Percentiles rank a stretch among this genome's conserved stretches.
These are phyloP conservation scores for Mustela lutreola DNA, from an alignment of 2,113 vertebrate species.

Conservation along the genomic window DNA sequence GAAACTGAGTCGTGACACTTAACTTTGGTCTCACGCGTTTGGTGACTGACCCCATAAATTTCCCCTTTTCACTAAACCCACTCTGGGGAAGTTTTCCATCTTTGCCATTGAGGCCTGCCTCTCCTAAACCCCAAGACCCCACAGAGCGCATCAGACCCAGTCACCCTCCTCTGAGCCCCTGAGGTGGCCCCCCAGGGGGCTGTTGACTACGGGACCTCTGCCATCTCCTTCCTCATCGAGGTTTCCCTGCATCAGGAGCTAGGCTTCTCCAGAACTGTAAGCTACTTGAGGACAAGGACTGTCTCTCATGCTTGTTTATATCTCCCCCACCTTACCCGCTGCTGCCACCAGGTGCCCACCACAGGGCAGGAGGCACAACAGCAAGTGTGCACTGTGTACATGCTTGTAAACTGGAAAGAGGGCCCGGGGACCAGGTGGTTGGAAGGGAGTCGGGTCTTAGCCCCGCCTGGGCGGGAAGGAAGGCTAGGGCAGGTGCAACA, in stretches of 20 bases:
- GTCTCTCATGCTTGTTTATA: neutral
- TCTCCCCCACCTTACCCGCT: too few species aligned
- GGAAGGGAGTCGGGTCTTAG: neutral
- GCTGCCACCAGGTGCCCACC: neutral
- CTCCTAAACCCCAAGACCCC: too few species aligned
- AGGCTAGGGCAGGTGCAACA: rapidly evolving
- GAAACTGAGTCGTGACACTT: neutral
- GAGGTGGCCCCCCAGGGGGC: neutral
- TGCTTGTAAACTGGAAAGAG: neutral
- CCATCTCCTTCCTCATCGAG: rapidly evolving
- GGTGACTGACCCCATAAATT: neutral
- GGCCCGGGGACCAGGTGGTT: neutral
- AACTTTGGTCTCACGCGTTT: neutral
- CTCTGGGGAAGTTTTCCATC: neutral
- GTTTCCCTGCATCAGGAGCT: neutral
- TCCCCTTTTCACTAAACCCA: neutral
- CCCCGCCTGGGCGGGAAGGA: neutral
- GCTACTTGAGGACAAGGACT: neutral
- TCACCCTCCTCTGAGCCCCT: neutral
- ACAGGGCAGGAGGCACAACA: neutral
- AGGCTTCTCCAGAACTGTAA: neutral
- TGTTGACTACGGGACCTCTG: neutral
- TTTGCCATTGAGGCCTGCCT: neutral
- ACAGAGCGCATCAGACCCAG: neutral
- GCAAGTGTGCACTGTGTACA: neutral